Conservation (phyloP, 1,140 invertebrate species). For the Zaprionus lachaisei region DNA sequence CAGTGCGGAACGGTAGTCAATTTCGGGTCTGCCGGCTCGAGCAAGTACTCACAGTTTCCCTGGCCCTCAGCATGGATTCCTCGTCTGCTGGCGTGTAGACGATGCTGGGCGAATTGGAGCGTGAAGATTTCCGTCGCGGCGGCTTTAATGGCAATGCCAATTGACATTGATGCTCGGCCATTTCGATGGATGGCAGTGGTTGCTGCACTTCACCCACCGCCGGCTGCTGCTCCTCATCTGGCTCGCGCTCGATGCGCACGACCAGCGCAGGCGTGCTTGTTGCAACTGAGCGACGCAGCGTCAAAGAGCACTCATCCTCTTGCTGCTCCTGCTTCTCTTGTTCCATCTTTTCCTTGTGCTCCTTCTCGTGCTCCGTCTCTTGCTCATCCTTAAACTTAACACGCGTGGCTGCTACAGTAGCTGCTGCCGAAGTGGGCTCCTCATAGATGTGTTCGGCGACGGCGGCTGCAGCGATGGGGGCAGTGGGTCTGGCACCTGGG, state of each 20-base stretch:
- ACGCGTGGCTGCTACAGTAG: conserved; percentile 28
- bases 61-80: conserved; percentile 27
- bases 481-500: conserved; percentile 19
- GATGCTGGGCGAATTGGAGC: conserved; percentile 73
- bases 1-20: neutral
- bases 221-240: neutral
- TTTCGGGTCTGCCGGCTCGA: conserved; percentile 9
- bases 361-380: conserved; percentile 25
- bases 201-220: neutral
- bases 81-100: conserved; percentile 34
- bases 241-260: conserved; percentile 57
- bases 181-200: conserved; percentile 40
- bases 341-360: neutral
- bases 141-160: conserved; percentile 69
- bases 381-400: conserved; percentile 65
- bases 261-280: conserved; percentile 78
- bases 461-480: neutral
- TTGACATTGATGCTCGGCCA: conserved; percentile 50
- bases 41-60: conserved; percentile 68
- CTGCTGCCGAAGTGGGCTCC: conserved; percentile 40
- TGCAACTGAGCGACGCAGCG: conserved; percentile 64
- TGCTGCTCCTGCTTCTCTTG: neutral
- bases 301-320: conserved; percentile 22
- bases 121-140: conserved; percentile 73
- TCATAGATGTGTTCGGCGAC: conserved; percentile 68